phyloP scores from a whole-genome alignment of 2,797 vertebrate genomes.

The Discoglossus pictus region DNA sequence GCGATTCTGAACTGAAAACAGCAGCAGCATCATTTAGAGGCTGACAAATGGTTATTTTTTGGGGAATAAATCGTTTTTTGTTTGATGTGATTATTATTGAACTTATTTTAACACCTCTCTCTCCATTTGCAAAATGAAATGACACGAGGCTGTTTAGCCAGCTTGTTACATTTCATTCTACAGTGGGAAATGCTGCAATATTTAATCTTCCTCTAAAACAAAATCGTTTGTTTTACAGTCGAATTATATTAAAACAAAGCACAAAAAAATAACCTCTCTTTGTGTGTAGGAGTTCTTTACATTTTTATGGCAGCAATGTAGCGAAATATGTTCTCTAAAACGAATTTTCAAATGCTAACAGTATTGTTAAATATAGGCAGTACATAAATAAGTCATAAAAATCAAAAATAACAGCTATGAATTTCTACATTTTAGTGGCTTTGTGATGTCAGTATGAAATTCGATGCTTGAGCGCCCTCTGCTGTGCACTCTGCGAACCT shows the following conservation, averaged over 20 bases:
- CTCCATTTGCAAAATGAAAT: not conserved
- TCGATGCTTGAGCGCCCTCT: slow-evolving; percentile 40
- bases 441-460: slow-evolving; percentile 1
- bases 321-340: slow-evolving; percentile 44
- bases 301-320: slow-evolving; percentile 44
- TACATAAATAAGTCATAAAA: slow-evolving; percentile 51
- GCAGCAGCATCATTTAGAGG: not conserved
- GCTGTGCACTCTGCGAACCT: not conserved
- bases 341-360: slow-evolving; percentile 50
- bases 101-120: not conserved
- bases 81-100: slow-evolving; percentile 12
- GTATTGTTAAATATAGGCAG: slow-evolving; percentile 47
- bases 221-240: slow-evolving; percentile 30
- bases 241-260: slow-evolving; percentile 20
- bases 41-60: slow-evolving; percentile 23
- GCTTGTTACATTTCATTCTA: slow-evolving; percentile 2
- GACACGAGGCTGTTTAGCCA: not conserved
- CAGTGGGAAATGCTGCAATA: slow-evolving; percentile 20
- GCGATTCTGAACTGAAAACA: slow-evolving; percentile 13
- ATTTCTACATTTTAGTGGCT: slow-evolving; percentile 44
- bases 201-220: slow-evolving; percentile 31
- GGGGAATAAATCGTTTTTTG: slow-evolving; percentile 17
- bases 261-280: slow-evolving; percentile 15
- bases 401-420: slow-evolving; percentile 48
- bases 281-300: slow-evolving; percentile 21